Conservation (phyloP, 2,113 vertebrate species). For the Chitala chitala region DNA sequence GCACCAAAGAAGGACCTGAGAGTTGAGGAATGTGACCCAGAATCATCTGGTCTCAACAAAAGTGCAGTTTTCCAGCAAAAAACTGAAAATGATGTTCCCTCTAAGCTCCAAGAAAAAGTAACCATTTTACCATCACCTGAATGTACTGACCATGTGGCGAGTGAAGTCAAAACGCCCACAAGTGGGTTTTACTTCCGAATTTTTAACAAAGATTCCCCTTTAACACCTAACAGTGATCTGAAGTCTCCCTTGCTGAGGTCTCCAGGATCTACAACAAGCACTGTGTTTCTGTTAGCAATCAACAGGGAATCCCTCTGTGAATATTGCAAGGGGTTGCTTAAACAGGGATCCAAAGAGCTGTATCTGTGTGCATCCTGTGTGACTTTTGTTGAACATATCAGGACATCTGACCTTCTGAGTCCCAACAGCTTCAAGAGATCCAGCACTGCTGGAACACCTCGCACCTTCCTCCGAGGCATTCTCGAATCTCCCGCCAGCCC, state of each 20-base stretch:
- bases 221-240: conserved; percentile 28
- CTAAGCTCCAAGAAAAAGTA: not conserved
- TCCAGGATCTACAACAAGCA: conserved; percentile 3
- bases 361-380: conserved; percentile 60
- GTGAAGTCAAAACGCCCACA: conserved; percentile 28
- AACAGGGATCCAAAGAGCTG: conserved; percentile 43
- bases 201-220: conserved; percentile 25
- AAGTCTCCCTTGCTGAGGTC: not conserved
- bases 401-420: conserved; percentile 40
- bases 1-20: not conserved
- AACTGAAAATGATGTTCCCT: not conserved
- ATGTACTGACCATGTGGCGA: not conserved
- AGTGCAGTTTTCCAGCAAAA: not conserved
- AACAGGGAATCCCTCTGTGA: conserved; percentile 47
- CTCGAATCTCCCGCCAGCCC: conserved; percentile 47
- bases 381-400: conserved; percentile 49
- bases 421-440: conserved; percentile 27
- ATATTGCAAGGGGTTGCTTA: conserved; percentile 38
- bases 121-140: conserved; percentile 27
- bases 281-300: conserved; percentile 24
- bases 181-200: conserved; percentile 28
- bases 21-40: not conserved
- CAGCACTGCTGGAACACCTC: conserved; percentile 27
- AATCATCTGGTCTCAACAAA: not conserved
- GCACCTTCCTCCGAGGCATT: conserved; percentile 29